Evolutionary conservation across 2,113 vertebrate genomes (phyloP), one percentile per base, ranked within the genome.

Genomic region (Vireo altiloquus): DNA sequence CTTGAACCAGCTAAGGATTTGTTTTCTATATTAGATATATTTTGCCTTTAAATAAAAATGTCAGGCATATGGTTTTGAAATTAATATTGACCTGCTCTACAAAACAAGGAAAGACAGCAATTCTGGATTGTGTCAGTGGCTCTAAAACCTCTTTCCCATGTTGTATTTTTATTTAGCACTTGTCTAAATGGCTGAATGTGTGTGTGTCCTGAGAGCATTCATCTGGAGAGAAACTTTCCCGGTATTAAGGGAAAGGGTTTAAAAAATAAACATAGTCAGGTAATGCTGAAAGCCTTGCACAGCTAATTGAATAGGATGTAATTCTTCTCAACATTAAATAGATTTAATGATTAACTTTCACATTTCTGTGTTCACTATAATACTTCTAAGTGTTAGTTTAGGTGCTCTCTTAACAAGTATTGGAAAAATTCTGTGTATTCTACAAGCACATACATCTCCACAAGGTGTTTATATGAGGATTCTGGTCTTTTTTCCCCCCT

Each of bases 111-210:
- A 87, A 74, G 33, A 15, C 15, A 54, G 0, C 61, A 66, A 70
- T 65, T 70, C 46, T 72, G 18, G 47, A 17, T 90, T 76, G 53
- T 72, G 16, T 90, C 42, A 15, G 27, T 74, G 57, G 47, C 71
- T 95, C 83, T 85, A 54, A 89, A 94, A 90, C 33, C 31, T 40
- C 59, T 31, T 44, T 27, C 18, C 50, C 37, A 27, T 69, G 92
- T 77, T 71, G 22, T 95, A 23, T 88, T 94, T 21, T 92, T 69
- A 74, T 47, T 88, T 94, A 94, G 93, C 82, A 82, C 72, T 95
- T 92, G 60, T 63, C 50, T 95, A 90, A 86, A 82, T 25, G 23
- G 35, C 68, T 90, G 37, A 83, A 50, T 76, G 15, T 42, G 11
- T 65, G 63, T 82, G n/a, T 94, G 63, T 61, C 91, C 84, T 31